Evolutionary conservation across 2,888 invertebrate species (phyloP).

Genomic region (Troglohyphantes excavatus): DNA sequence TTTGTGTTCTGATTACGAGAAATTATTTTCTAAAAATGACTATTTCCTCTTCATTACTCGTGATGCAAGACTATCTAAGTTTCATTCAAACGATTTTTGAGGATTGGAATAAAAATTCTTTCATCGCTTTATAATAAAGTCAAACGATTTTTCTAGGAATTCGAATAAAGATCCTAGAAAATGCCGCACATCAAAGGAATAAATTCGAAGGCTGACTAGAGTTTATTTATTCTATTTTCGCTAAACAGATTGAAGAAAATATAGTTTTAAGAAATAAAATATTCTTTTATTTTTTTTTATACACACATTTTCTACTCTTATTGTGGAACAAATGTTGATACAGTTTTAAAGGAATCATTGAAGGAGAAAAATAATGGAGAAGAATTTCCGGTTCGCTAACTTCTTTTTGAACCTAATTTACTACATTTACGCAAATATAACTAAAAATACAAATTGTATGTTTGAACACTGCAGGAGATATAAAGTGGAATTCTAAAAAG

Average conservation of each 20-base stretch:
- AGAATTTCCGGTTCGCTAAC: not conserved
- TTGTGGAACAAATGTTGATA: not conserved
- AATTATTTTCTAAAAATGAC: not conserved
- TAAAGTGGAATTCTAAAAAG: too few relatives aligned
- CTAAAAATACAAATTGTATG: not conserved
- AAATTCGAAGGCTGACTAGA: conserved; percentile 13
- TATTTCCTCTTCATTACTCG: not conserved
- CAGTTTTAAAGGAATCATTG: conserved; percentile 10
- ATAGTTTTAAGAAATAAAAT: conserved; percentile 14
- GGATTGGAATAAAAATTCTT: not conserved
- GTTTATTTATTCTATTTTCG: conserved; percentile 30
- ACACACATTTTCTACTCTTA: conserved; percentile 16
- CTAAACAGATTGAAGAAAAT: not conserved
- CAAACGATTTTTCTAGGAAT: not conserved
- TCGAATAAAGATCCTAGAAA: conserved; percentile 34
- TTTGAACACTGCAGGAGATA: too few relatives aligned
- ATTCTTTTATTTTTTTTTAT: not conserved
- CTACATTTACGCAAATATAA: too few relatives aligned
- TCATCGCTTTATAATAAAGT: not conserved
- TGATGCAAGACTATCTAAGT: not conserved
- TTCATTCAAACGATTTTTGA: not conserved
- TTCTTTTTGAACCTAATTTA: too few relatives aligned
- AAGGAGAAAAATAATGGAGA: not conserved
- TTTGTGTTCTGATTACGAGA: not conserved
- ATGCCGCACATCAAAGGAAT: conserved; percentile 38